A percentile compares a stretch with the other conserved stretches of the same genome.
Evolutionary conservation across 2,113 vertebrate genomes (phyloP).

Genomic region (Murina feae): DNA sequence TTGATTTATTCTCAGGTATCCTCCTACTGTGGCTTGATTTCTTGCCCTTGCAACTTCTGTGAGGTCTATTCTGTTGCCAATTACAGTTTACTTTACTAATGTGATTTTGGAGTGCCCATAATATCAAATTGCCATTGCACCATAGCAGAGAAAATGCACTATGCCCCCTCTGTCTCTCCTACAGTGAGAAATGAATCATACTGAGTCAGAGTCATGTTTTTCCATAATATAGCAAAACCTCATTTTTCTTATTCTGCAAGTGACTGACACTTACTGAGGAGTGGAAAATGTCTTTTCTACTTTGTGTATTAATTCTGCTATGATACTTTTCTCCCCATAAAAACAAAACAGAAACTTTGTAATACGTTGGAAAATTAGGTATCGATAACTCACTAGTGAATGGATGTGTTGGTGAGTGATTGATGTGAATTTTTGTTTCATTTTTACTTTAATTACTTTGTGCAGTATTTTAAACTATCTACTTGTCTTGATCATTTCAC

Average conservation of each 20-base stretch:
- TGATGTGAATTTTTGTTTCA: background rate
- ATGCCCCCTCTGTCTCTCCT: background rate
- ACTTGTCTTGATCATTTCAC: background rate
- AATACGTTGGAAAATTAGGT: background rate
- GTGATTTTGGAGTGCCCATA: background rate
- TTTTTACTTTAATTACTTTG: constrained; percentile 22
- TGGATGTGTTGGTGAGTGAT: background rate
- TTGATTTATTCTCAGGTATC: background rate
- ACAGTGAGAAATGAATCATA: background rate
- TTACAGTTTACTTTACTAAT: background rate
- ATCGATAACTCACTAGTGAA: background rate
- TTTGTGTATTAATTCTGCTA: background rate
- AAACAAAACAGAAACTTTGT: background rate
- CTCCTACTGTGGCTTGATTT: background rate
- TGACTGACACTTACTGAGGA: background rate
- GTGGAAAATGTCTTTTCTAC: background rate
- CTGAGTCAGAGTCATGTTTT: background rate
- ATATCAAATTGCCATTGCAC: background rate
- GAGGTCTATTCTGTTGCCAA: constrained; percentile 2
- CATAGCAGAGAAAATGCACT: background rate
- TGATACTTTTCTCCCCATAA: background rate
- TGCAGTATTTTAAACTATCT: background rate
- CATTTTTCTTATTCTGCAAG: background rate
- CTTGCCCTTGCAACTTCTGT: background rate
- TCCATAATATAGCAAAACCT: background rate